A percentile compares a stretch with the other conserved stretches of the same genome.
phyloP scores from a whole-genome alignment of 2,888 invertebrate species.

The Cantharis flavilabris region DNA sequence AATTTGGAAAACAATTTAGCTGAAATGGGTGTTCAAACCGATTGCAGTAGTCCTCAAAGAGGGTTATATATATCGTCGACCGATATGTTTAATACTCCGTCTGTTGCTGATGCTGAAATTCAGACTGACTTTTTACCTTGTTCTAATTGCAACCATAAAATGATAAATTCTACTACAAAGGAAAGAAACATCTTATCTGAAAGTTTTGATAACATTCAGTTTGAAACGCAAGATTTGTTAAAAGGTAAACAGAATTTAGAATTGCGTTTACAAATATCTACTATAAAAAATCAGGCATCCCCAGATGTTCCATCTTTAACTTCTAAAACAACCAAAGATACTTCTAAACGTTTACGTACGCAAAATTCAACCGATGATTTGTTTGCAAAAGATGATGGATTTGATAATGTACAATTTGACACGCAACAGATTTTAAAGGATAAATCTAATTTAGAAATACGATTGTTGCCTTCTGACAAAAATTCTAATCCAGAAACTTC shows the following conservation, averaged over 20 bases:
- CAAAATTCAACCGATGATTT: background rate
- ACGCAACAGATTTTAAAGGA: constrained; percentile 29
- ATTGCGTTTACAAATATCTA: background rate
- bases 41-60: constrained; percentile 14
- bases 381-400: constrained; percentile 19
- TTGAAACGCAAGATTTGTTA: constrained; percentile 33
- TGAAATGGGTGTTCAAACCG: constrained; percentile 30
- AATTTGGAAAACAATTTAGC: background rate
- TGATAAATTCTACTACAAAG: background rate
- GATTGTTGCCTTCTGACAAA: background rate
- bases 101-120: constrained; percentile 10
- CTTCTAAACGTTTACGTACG: background rate
- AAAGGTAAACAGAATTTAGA: constrained; percentile 2
- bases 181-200: constrained; percentile 21
- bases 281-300: background rate
- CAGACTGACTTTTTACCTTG: constrained; percentile 34
- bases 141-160: constrained; percentile 17
- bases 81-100: constrained; percentile 30
- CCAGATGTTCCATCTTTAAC: background rate
- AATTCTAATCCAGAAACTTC: background rate
- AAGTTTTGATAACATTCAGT: constrained; percentile 31
- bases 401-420: constrained; percentile 34
- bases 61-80: constrained; percentile 35
- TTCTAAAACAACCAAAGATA: background rate
- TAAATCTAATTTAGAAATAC: background rate